Conservation (phyloP, 2,113 vertebrate genomes). For the Dunckerocampus dactyliophorus region DNA sequence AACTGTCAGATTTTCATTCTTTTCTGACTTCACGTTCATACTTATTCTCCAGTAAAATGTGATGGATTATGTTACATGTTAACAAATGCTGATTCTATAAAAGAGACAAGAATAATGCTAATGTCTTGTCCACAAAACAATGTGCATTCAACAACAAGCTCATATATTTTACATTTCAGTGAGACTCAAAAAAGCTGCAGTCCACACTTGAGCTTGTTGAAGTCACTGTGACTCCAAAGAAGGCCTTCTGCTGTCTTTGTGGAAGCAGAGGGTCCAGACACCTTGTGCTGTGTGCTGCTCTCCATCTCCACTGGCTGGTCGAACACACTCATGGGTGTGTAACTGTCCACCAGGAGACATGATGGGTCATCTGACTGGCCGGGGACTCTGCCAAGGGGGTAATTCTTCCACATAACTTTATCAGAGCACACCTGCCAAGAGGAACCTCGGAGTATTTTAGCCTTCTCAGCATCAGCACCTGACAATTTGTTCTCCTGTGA, state of each 20-base stretch:
- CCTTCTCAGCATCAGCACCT: slow-evolving; percentile 71
- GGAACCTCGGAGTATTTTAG: slow-evolving; percentile 77
- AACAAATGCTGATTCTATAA: too few relatives aligned
- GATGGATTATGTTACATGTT: background rate
- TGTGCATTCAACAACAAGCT: background rate
- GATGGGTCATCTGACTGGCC: slow-evolving; percentile 89
- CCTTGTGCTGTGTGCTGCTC: slow-evolving; percentile 36
- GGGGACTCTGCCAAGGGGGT: slow-evolving; percentile 84
- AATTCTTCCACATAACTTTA: slow-evolving; percentile 80
- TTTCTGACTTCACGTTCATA: too few relatives aligned
- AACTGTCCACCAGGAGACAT: slow-evolving; percentile 82
- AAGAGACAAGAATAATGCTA: background rate
- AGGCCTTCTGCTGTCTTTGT: slow-evolving; percentile 47
- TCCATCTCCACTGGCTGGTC: slow-evolving; percentile 81
- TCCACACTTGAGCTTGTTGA: slow-evolving; percentile 70
- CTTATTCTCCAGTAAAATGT: too few relatives aligned
- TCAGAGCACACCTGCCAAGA: slow-evolving; percentile 85
- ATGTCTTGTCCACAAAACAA: background rate
- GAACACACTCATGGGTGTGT: slow-evolving; percentile 82
- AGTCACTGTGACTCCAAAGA: slow-evolving; percentile 67
- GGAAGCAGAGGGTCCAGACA: slow-evolving; percentile 2
- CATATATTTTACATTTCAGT: background rate
- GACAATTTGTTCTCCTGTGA: slow-evolving; percentile 56
- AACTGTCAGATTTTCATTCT: background rate
- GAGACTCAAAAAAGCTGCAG: slow-evolving; percentile 68